Conservation (phyloP, 2,113 vertebrate genomes). For the Corythornis cristatus region DNA sequence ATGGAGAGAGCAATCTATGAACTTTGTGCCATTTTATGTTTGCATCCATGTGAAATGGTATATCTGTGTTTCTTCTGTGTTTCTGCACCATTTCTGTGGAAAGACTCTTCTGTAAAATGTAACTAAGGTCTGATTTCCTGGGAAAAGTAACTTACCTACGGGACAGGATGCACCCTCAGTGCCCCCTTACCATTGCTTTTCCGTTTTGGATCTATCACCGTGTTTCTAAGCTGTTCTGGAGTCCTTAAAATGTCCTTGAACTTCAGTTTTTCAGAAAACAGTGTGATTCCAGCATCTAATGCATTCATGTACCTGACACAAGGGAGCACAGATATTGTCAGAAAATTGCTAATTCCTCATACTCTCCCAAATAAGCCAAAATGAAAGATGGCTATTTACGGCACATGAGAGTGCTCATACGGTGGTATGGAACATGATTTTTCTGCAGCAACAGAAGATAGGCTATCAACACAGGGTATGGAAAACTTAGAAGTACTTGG, state of each 20-base stretch:
- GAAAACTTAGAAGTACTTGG: background rate
- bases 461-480: background rate
- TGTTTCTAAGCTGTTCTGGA: constrained; percentile 9
- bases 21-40: background rate
- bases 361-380: background rate
- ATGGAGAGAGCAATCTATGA: background rate
- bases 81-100: background rate
- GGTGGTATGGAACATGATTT: background rate
- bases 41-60: background rate
- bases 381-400: background rate
- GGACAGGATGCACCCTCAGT: background rate
- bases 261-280: constrained; percentile 70
- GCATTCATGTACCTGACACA: constrained; percentile 93
- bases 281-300: constrained; percentile 82
- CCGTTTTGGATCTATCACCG: constrained; percentile 49
- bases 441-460: background rate
- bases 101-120: background rate
- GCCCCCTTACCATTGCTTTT: constrained; percentile 88
- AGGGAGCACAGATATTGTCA: background rate
- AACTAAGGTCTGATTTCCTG: background rate
- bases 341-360: background rate
- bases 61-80: background rate
- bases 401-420: background rate
- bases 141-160: background rate
- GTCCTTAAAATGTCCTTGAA: constrained; percentile 77